Conservation (phyloP, 2,888 invertebrate genomes). For the Abscondita cerata region DNA sequence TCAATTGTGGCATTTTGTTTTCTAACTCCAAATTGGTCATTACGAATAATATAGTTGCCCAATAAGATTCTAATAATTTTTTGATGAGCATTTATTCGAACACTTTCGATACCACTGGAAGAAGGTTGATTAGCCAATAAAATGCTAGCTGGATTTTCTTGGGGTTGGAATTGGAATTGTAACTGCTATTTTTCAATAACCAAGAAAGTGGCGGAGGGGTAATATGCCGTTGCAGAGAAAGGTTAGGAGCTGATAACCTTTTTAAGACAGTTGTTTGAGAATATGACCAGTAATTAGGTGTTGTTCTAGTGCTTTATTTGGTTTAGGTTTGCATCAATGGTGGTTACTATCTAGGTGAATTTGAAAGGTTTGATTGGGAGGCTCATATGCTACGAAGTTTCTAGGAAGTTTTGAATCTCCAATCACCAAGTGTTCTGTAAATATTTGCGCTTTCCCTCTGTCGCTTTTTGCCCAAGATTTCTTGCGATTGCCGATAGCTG, state of each 20-base stretch:
- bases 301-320: neutral
- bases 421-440: neutral
- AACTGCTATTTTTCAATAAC: neutral
- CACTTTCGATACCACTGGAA: too few species aligned
- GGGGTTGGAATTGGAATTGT: neutral
- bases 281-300: neutral
- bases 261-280: neutral
- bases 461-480: neutral
- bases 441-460: neutral
- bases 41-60: too few species aligned
- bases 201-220: neutral
- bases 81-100: too few species aligned
- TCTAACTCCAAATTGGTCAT: too few species aligned
- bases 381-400: neutral
- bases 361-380: neutral
- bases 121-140: too few species aligned
- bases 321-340: neutral
- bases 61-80: too few species aligned
- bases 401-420: neutral
- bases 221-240: neutral
- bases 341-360: neutral
- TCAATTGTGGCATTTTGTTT: too few species aligned
- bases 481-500: slow-evolving; percentile 7
- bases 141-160: neutral
- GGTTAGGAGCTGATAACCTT: neutral